These are phyloP conservation scores for Dolomedes plantarius DNA, from an alignment of 2,888 invertebrate species.

Conservation along the genomic window DNA sequence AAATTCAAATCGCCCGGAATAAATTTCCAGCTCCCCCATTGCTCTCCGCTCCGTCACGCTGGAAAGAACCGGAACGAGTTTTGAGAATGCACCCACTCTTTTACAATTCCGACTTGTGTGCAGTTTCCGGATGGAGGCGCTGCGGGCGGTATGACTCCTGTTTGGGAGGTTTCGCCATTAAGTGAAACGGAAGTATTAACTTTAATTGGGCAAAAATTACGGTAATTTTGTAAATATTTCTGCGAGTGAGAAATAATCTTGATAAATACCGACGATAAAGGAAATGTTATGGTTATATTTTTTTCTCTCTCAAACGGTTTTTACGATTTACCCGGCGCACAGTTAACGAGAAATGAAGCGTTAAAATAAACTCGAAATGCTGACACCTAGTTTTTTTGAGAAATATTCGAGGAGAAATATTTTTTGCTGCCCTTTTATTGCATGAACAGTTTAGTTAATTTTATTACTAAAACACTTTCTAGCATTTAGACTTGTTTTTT, in stretches of 20 bases:
- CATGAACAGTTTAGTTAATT: background rate
- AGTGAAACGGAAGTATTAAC: constrained; percentile 16
- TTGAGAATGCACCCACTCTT: constrained; percentile 3
- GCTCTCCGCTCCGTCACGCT: constrained; percentile 14
- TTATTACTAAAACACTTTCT: background rate
- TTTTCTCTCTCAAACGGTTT: background rate
- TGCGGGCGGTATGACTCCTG: background rate
- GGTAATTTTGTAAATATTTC: constrained; percentile 14
- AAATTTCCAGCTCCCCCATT: constrained; percentile 55
- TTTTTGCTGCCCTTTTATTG: background rate
- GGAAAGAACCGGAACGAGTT: constrained; percentile 39
- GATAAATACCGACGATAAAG: constrained; percentile 13
- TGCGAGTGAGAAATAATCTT: constrained; percentile 12
- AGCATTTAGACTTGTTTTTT: background rate
- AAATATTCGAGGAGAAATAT: background rate
- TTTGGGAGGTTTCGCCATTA: background rate
- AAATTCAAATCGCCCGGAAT: constrained; percentile 71
- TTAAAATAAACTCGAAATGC: constrained; percentile 7
- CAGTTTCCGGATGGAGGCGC: constrained; percentile 10
- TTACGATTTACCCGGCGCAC: background rate
- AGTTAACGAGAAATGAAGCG: background rate
- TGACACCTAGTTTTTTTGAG: background rate
- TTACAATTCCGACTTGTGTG: constrained; percentile 1
- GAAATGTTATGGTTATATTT: background rate
- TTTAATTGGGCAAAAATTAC: constrained; percentile 16